phyloP scores from a whole-genome alignment of 2,888 invertebrate genomes.

The Salticus scenicus region DNA sequence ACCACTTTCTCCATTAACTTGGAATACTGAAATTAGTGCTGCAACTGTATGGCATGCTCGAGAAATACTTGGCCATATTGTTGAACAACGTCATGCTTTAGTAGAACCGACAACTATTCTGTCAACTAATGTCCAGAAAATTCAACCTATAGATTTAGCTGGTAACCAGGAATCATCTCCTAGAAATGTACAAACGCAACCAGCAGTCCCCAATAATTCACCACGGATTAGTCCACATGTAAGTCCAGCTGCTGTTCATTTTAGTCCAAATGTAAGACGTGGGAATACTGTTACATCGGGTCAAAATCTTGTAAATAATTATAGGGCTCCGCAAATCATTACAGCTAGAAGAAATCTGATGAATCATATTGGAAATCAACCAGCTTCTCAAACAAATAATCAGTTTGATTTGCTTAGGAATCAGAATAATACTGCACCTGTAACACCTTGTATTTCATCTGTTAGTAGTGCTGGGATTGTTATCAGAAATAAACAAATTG shows the following conservation, averaged over 20 bases:
- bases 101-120: slow-evolving; percentile 44
- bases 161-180: slow-evolving; percentile 11
- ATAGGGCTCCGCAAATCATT: background rate
- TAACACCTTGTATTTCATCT: slow-evolving; percentile 39
- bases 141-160: slow-evolving; percentile 30
- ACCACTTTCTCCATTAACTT: slow-evolving; percentile 44
- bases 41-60: slow-evolving; percentile 63
- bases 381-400: background rate
- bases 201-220: background rate
- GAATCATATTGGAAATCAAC: slow-evolving; percentile 1
- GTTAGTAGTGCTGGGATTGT: slow-evolving; percentile 38
- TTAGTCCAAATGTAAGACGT: no score
- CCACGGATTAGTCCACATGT: background rate
- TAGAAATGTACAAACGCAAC: background rate
- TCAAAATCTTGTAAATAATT: background rate
- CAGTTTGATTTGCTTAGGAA: background rate
- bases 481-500: background rate
- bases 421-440: background rate
- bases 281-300: no score
- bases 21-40: slow-evolving; percentile 65
- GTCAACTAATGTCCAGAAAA: slow-evolving; percentile 14
- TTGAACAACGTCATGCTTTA: slow-evolving; percentile 52
- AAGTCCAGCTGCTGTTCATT: background rate
- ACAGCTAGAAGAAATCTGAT: slow-evolving; percentile 34
- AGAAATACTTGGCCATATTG: slow-evolving; percentile 50